Percentiles rank a stretch among this genome's conserved stretches.
phyloP scores from a whole-genome alignment of 2,888 invertebrate species.

The Hydrotaea diabolus region DNA sequence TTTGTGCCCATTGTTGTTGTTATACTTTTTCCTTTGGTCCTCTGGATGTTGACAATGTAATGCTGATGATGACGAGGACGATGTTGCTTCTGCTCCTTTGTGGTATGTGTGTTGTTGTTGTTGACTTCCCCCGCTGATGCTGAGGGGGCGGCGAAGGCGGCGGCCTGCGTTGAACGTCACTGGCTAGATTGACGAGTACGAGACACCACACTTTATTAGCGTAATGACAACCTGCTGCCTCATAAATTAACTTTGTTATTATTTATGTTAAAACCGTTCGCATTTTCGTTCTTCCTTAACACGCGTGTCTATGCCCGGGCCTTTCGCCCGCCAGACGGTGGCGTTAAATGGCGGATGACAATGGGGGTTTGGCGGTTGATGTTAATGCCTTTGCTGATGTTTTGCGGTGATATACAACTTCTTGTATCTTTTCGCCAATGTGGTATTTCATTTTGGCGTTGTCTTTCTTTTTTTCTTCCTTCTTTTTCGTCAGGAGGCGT shows the following conservation, averaged over 20 bases:
- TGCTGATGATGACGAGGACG: constrained; percentile 21
- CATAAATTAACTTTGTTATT: constrained; percentile 66
- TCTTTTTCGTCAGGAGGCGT: constrained; percentile 13
- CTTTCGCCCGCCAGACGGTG: neutral
- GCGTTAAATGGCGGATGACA: constrained; percentile 9
- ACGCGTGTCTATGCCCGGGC: neutral
- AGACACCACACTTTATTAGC: constrained; percentile 61
- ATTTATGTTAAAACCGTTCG: constrained; percentile 52
- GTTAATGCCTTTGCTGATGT: constrained; percentile 9
- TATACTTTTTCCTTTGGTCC: neutral
- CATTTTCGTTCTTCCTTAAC: neutral
- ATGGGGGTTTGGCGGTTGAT: neutral
- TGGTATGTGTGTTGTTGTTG: no score
- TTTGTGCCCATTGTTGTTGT: neutral
- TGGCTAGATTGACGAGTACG: constrained; percentile 12
- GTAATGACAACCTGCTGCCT: constrained; percentile 67
- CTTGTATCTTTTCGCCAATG: neutral
- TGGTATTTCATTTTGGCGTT: neutral
- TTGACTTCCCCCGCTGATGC: neutral
- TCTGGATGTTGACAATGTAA: constrained; percentile 43
- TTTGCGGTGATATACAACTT: constrained; percentile 14
- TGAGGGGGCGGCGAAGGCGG: neutral
- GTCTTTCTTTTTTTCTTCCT: neutral
- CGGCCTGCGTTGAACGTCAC: neutral
- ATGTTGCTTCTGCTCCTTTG: neutral